phyloP scores from a whole-genome alignment of 1,140 invertebrate genomes.

The Eupristina koningsbergeri region DNA sequence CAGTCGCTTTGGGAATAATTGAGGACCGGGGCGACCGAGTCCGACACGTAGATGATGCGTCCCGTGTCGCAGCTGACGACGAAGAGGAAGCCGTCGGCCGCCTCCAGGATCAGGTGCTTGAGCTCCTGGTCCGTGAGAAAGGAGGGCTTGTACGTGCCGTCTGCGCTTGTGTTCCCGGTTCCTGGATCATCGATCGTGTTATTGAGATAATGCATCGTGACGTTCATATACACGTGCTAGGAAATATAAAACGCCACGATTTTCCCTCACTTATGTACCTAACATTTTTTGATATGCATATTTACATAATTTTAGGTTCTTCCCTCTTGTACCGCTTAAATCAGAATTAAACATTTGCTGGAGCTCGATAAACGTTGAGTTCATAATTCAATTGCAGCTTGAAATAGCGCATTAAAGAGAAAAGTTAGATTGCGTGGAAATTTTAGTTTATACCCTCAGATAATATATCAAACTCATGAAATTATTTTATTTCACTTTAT shows the following conservation, averaged over 20 bases:
- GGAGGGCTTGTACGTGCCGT: slow-evolving; percentile 97
- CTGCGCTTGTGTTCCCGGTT: slow-evolving; percentile 93
- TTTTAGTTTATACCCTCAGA: too few relatives aligned
- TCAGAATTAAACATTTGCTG: background rate
- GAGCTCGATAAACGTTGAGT: too few relatives aligned
- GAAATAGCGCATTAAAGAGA: too few relatives aligned
- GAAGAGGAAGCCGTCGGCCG: slow-evolving; percentile 99
- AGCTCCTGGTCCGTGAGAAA: slow-evolving; percentile 99
- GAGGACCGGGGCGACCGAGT: slow-evolving; percentile 97
- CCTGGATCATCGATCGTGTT: slow-evolving; percentile 74
- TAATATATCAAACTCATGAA: too few relatives aligned
- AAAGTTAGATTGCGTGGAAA: too few relatives aligned
- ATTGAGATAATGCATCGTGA: background rate
- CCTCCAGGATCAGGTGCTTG: slow-evolving; percentile 98
- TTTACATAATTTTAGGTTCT: background rate
- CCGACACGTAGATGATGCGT: slow-evolving; percentile 97
- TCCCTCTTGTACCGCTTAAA: background rate
- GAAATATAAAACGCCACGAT: slow-evolving; percentile 1
- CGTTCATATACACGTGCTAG: background rate
- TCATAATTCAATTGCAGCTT: too few relatives aligned
- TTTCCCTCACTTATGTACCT: background rate
- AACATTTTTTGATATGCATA: background rate
- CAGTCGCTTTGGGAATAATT: slow-evolving; percentile 97
- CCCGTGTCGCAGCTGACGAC: slow-evolving; percentile 98
- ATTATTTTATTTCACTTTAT: too few relatives aligned